Percentiles rank a stretch among this genome's conserved stretches.
phyloP scores from a whole-genome alignment of 2,113 vertebrate genomes.

The Ammodytes dubius region DNA sequence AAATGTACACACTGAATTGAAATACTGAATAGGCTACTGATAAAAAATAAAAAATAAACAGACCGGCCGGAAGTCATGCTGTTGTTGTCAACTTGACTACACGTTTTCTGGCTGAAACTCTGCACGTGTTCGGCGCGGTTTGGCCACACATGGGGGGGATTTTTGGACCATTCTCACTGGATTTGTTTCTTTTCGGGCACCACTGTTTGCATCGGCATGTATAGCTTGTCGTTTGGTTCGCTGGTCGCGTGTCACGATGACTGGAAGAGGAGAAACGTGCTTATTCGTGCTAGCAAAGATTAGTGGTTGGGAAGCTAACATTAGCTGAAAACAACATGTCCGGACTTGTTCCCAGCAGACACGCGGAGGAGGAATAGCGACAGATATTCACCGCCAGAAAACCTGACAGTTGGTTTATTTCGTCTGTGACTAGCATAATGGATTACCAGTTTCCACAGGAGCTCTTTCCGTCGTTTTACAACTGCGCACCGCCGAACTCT shows the following conservation, averaged over 20 bases:
- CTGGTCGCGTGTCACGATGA: not conserved
- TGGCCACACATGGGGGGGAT: too few species aligned
- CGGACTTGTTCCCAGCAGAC: conserved; percentile 20
- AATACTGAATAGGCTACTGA: not conserved
- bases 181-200: rapidly evolving
- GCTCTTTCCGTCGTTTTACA: conserved; percentile 77
- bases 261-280: not conserved
- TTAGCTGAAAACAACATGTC: conserved; percentile 39
- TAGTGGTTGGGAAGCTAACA: not conserved
- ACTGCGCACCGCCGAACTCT: conserved; percentile 66
- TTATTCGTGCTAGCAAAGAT: not conserved
- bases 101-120: rapidly evolving
- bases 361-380: not conserved
- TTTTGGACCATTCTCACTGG: not conserved
- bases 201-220: rapidly evolving
- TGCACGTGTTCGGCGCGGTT: conserved; percentile 46
- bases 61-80: conserved; percentile 22
- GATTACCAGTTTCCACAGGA: conserved; percentile 74
- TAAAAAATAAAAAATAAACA: not conserved
- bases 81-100: not conserved
- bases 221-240: rapidly evolving
- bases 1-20: too few species aligned
- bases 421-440: conserved; percentile 46
- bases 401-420: rapidly evolving
- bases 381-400: not conserved